Evolutionary conservation across 2,888 invertebrate species (phyloP), one percentile per base, ranked within the genome.

Genomic region (Chironomus riparius): DNA sequence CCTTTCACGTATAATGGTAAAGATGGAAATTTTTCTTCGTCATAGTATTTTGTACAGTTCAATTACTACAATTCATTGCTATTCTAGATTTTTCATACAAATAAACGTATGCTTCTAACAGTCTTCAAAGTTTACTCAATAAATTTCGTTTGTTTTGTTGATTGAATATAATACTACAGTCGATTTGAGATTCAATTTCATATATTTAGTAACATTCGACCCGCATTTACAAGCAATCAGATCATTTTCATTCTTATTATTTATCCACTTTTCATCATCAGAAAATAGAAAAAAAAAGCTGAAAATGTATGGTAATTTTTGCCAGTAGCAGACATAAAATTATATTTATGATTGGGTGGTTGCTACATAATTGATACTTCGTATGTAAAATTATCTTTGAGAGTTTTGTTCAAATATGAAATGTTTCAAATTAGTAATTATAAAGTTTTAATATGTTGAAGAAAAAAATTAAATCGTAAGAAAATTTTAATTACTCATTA

Each of bases 61-160:
- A 65, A 65, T 65, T 65, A 65, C 65, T 15, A 18, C 56, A 56
- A 15, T 18, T 56, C 56, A 18, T 15, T n/a, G 18, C 15, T 56
- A 56, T 56, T 38, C 38, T 38, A 38, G 7, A 56, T 15, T 18
- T 56, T 56, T 56, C n/a, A 56, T 56, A 56, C 56, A 18, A 56
- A 15, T 5, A 56, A 18, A 56, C 18, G 56, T 18, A 21, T 65
- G 18, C 24, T 21, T 13, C 65, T 24, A 65, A 18, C 13, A 56
- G 65, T 65, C 65, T 28, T 71, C 71, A 50, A 71, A 71, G 71
- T 71, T 71, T 71, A 15, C 56, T 71, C 71, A 71, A 71, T 71
- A 71, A 71, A 71, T 71, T 71, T 71, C 71, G 50, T 71, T 69
- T 56, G 71, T 71, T 71, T 50, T 71, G 71, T 71, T 71, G 71